Evolutionary conservation across 2,113 vertebrate species (phyloP), one percentile per base, ranked within the genome.

Genomic region (Melierax canorus): DNA sequence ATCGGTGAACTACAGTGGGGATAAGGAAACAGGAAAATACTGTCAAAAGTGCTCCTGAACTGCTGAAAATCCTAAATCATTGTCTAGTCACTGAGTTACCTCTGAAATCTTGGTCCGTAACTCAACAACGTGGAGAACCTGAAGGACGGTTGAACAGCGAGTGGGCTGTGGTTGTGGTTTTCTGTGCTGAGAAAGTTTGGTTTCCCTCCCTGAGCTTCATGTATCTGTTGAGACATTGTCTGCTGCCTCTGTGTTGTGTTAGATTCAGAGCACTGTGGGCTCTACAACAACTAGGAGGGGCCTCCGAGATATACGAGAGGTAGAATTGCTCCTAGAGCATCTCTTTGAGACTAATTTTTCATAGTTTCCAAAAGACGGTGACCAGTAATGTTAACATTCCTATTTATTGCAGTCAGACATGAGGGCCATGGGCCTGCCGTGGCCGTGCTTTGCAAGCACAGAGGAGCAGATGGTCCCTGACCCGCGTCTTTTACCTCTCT

Each of bases 191-290:
- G 48, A 43, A 50, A 20, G 11, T 39, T 76, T 51, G 38, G 4
- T 22, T 66, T 51, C 36, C 26, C 45, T 83, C 50, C 72, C 8
- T 46, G 32, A 63, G 48, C 36, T 58, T 10, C 41, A 22, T 11
- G 3, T 26, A 5, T 3, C 27, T 32, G 6, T 30, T 22, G 60
- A 46, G 82, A 41, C 11, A 0, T 12, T 2, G 7, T 7, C 48
- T 38, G 55, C 38, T 50, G 69, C 76, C 55, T 30, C 36, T 3
- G 8, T 7, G 19, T 27, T 9, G 80, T 22, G 17, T 48, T 21
- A 6, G 53, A 10, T 59, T 41, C 66, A 17, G 53, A 14, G 29
- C 43, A 15, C 26, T 5, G 45, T 14, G 30, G 30, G n/a, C 46
- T 76, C 56, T 11, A 3, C 56, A 32, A 10, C 50, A 32, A 10